phyloP scores from a whole-genome alignment of 1,140 invertebrate species.

The Scaptomyza hsui region DNA sequence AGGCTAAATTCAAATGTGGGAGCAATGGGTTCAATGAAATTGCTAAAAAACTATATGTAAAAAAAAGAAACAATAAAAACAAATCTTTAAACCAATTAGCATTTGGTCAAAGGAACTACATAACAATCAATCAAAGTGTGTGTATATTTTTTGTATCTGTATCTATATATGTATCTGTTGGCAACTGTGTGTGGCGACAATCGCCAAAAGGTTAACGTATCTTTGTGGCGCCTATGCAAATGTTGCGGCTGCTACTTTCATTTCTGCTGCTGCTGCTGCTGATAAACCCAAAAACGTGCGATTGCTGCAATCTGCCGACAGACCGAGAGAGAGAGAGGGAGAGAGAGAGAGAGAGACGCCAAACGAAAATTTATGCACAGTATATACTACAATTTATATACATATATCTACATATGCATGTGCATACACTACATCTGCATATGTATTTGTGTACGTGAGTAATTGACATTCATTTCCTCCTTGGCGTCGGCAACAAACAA shows the following conservation, averaged over 20 bases:
- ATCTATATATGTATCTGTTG: constrained; percentile 13
- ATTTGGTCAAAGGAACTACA: constrained; percentile 2
- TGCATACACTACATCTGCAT: background rate
- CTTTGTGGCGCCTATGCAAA: constrained; percentile 54
- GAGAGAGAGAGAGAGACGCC: background rate
- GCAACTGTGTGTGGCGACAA: constrained; percentile 23
- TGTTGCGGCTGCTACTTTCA: constrained; percentile 43
- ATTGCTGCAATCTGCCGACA: constrained; percentile 42
- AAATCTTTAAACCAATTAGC: constrained; percentile 32
- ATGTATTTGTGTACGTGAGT: constrained; percentile 37
- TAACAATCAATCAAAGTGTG: constrained; percentile 12
- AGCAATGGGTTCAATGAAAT: constrained; percentile 25
- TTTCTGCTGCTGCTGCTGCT: constrained; percentile 32
- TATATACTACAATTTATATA: constrained; percentile 20
- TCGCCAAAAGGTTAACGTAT: constrained; percentile 47
- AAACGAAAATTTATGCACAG: constrained; percentile 31
- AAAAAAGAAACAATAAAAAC: constrained; percentile 1
- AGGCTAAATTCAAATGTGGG: background rate
- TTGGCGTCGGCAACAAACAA: constrained; percentile 35
- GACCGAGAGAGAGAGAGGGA: background rate
- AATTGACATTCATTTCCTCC: constrained; percentile 60
- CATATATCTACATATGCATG: constrained; percentile 14
- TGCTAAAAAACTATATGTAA: constrained; percentile 8
- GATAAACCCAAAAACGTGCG: constrained; percentile 39
- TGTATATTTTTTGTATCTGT: constrained; percentile 9